A percentile compares a stretch with the other conserved stretches of the same genome.
Conservation (phyloP, 2,888 invertebrate genomes). For the Eupithecia vulgata region DNA sequence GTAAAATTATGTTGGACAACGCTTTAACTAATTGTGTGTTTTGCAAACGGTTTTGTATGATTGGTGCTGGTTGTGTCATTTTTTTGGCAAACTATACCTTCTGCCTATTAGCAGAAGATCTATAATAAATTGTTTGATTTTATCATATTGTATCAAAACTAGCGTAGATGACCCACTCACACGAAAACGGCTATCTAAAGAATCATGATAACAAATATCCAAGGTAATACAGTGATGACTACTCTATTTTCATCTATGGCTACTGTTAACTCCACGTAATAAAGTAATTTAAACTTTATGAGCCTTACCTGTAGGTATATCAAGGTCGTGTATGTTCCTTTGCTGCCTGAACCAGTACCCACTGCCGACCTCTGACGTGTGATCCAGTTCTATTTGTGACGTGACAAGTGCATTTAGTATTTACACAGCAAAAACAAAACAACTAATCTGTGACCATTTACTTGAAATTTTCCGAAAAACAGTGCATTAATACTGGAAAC, state of each 20-base stretch:
- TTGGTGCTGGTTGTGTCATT: background rate
- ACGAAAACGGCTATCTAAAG: slow-evolving; percentile 1
- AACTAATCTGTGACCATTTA: slow-evolving; percentile 62
- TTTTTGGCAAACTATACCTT: background rate
- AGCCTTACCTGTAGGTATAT: slow-evolving; percentile 80
- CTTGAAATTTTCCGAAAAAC: slow-evolving; percentile 25
- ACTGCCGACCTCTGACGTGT: slow-evolving; percentile 83
- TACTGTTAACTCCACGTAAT: background rate
- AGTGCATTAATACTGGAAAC: background rate
- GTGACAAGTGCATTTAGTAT: slow-evolving; percentile 81
- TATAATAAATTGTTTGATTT: background rate
- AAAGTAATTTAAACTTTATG: slow-evolving; percentile 35
- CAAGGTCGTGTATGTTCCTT: slow-evolving; percentile 86
- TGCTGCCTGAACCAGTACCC: slow-evolving; percentile 87
- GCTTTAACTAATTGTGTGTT: slow-evolving; percentile 10
- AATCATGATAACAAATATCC: slow-evolving; percentile 9
- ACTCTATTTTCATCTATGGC: background rate
- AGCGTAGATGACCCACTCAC: slow-evolving; percentile 2
- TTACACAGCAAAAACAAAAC: slow-evolving; percentile 81
- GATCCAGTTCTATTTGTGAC: slow-evolving; percentile 81
- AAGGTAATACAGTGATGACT: background rate
- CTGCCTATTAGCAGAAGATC: background rate
- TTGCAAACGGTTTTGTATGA: slow-evolving; percentile 2
- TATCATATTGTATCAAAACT: background rate
- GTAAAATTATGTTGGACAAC: slow-evolving; percentile 33